Evolutionary conservation across 1,140 invertebrate species (phyloP), one percentile per base, ranked within the genome.

Genomic region (Agrypnia vestita): DNA sequence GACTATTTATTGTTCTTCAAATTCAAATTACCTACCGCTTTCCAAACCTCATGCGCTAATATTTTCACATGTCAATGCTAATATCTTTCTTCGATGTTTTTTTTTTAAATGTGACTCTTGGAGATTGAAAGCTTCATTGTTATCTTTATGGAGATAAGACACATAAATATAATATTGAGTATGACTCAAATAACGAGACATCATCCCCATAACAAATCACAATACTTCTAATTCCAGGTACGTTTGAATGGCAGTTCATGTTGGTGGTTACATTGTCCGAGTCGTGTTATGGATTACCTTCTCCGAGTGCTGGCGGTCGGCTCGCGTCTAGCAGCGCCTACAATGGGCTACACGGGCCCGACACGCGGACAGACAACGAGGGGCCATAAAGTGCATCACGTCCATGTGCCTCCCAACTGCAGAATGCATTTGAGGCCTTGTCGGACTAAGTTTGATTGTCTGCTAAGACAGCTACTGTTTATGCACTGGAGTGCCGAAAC

Each of bases 281-380:
- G 13, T 21, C 21, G 21, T 19, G 8, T 59, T 59, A 59, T 59
- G 9, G 15, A 19, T 56, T 56, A 56, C 19, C n/a, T 17, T 4
- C 21, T 59, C 55, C 55, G 17, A 15, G 15, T 8, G 55, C 55
- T 21, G 25, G 55, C 21, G 55, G 55, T 59, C 15, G 17, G 21
- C 21, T 59, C 17, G 15, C 55, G 9, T 12, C 17, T 59, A 8
- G 17, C 1, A 21, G 15, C 55, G 15, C 15, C 55, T 21, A 59
- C 55, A 59, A 59, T 59, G 55, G 55, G n/a, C 55, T 59, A 59
- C 55, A 59, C n/a, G 55, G 21, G 21, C 9, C 55, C 12, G n/a
- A 59, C 55, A 59, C 55, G 17, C 55, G 8, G 55, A 59, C 15
- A 59, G 15, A 59, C 15, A 59, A 59, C 55, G 21, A 11, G 15